These are phyloP conservation scores for Philereme vetulata DNA, from an alignment of 2,888 invertebrate genomes.

Conservation along the genomic window DNA sequence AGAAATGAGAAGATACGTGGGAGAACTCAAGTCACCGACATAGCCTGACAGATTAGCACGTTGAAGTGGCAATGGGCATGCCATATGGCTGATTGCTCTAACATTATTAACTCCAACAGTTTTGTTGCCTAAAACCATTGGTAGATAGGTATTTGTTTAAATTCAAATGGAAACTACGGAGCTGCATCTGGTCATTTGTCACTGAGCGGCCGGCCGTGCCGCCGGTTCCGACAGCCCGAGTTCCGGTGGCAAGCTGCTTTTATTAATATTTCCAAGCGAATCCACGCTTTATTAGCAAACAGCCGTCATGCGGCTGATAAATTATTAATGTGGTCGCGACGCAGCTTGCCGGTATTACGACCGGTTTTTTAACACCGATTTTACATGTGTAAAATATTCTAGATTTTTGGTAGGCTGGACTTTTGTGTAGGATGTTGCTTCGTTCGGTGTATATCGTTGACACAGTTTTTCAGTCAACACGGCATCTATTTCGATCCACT, in stretches of 20 bases:
- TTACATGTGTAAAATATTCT: slow-evolving; percentile 46
- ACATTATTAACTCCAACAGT: background rate
- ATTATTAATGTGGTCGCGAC: slow-evolving; percentile 81
- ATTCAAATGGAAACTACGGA: slow-evolving; percentile 77
- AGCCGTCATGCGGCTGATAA: slow-evolving; percentile 83
- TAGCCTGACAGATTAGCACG: no score
- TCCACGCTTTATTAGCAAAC: slow-evolving; percentile 83
- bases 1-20: no score
- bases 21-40: no score
- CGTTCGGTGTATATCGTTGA: background rate
- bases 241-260: slow-evolving; percentile 78
- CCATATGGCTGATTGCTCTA: no score
- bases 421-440: slow-evolving; percentile 3
- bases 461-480: background rate
- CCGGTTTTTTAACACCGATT: slow-evolving; percentile 59
- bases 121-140: slow-evolving; percentile 33
- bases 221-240: slow-evolving; percentile 61
- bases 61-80: no score
- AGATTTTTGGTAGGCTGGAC: slow-evolving; percentile 22
- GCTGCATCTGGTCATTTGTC: slow-evolving; percentile 79
- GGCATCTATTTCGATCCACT: background rate
- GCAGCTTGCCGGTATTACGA: slow-evolving; percentile 69
- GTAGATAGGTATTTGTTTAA: slow-evolving; percentile 49
- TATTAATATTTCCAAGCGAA: slow-evolving; percentile 83
- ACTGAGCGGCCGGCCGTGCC: slow-evolving; percentile 57